Evolutionary conservation across 2,797 vertebrate species (phyloP).

Genomic region (Pogonophryne albipinna): DNA sequence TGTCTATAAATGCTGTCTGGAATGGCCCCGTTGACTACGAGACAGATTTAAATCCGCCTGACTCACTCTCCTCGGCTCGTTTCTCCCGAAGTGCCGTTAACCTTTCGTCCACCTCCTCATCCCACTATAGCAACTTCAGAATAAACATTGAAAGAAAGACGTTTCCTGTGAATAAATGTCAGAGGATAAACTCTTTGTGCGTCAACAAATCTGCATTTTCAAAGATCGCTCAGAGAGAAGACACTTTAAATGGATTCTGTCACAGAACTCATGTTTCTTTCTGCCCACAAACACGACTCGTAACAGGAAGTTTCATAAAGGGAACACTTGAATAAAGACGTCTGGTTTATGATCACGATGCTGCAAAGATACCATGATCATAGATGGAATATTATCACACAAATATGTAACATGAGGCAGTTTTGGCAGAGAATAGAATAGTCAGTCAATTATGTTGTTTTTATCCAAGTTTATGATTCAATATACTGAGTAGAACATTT

Average conservation of each 20-base stretch:
- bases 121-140: constrained; percentile 20
- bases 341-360: neutral
- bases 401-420: too few relatives aligned
- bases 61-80: constrained; percentile 57
- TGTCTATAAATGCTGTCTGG: constrained; percentile 57
- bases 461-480: neutral
- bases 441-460: too few relatives aligned
- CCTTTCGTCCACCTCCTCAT: constrained; percentile 57
- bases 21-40: constrained; percentile 40
- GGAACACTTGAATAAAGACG: neutral
- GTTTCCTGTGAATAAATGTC: constrained; percentile 51
- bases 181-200: constrained; percentile 31
- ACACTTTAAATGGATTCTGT: constrained; percentile 17
- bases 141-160: constrained; percentile 19
- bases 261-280: neutral
- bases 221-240: constrained; percentile 34
- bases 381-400: too few relatives aligned
- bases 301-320: neutral
- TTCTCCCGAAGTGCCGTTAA: constrained; percentile 38
- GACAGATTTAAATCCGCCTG: constrained; percentile 59
- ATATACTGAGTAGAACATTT: too few relatives aligned
- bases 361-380: neutral
- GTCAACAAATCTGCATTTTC: constrained; percentile 41
- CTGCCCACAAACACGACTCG: constrained; percentile 26
- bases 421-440: neutral